A percentile compares a stretch with the other conserved stretches of the same genome.
phyloP scores from a whole-genome alignment of 2,113 vertebrate genomes.

The Hippoglossus stenolepis region DNA sequence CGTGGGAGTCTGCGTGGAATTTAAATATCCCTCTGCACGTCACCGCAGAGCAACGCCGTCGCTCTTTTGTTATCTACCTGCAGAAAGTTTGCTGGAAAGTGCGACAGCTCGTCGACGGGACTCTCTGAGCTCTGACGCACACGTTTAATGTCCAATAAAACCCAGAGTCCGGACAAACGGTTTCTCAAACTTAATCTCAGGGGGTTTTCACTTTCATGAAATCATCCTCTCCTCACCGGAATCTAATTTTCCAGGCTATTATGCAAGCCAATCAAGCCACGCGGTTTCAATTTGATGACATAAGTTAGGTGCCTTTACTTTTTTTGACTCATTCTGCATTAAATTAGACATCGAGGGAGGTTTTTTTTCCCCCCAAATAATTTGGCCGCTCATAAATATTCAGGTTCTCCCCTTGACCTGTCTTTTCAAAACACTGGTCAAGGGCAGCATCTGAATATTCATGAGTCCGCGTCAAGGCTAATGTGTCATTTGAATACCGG shows the following conservation, averaged over 20 bases:
- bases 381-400: slow-evolving; percentile 64
- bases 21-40: slow-evolving; percentile 35
- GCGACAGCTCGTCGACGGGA: not conserved
- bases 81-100: slow-evolving; percentile 4
- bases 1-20: slow-evolving; percentile 14
- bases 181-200: slow-evolving; percentile 32
- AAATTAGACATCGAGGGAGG: not conserved
- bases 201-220: slow-evolving; percentile 30
- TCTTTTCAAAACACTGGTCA: slow-evolving; percentile 55
- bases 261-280: slow-evolving; percentile 45
- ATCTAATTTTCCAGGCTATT: slow-evolving; percentile 46
- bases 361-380: slow-evolving; percentile 3
- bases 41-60: not conserved
- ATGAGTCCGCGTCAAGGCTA: slow-evolving; percentile 43
- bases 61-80: slow-evolving; percentile 23
- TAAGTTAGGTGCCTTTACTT: slow-evolving; percentile 1
- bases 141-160: slow-evolving; percentile 45
- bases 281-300: slow-evolving; percentile 32
- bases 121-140: slow-evolving; percentile 19
- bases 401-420: slow-evolving; percentile 46
- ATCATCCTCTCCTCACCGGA: slow-evolving; percentile 14
- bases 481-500: slow-evolving; percentile 50
- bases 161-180: not conserved
- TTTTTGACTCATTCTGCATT: slow-evolving; percentile 38
- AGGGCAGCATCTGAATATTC: slow-evolving; percentile 58